Percentiles rank a stretch among this genome's conserved stretches.
Evolutionary conservation across 2,888 invertebrate species (phyloP).

Genomic region (Caradrina kadenii): DNA sequence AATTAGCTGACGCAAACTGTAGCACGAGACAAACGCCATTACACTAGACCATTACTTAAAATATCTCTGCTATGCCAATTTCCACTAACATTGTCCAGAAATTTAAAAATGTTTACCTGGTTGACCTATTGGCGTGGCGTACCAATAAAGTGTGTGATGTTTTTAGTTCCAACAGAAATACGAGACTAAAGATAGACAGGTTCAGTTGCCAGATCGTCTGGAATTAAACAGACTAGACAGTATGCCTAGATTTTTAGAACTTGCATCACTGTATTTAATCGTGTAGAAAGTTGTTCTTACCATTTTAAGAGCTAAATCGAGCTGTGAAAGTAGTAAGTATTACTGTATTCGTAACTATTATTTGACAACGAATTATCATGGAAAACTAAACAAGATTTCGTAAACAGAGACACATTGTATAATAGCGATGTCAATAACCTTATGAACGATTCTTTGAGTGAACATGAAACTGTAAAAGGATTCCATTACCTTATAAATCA

Average conservation of each 20-base stretch:
- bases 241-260: constrained; percentile 29
- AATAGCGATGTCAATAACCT: constrained; percentile 28
- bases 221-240: constrained; percentile 34
- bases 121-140: neutral
- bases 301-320: neutral
- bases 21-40: constrained; percentile 10
- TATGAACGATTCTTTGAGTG: constrained; percentile 5
- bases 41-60: neutral
- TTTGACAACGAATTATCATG: neutral
- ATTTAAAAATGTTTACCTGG: constrained; percentile 2
- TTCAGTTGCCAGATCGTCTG: constrained; percentile 54
- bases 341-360: neutral
- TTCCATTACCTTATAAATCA: constrained; percentile 6
- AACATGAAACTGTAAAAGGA: constrained; percentile 27
- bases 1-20: neutral
- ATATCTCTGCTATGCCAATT: constrained; percentile 1
- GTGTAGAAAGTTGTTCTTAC: neutral
- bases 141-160: constrained; percentile 22
- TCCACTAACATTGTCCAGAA: neutral
- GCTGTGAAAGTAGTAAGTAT: neutral
- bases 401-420: constrained; percentile 7
- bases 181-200: constrained; percentile 54
- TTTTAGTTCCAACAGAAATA: constrained; percentile 44
- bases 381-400: neutral
- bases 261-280: constrained; percentile 18